A percentile compares a stretch with the other conserved stretches of the same genome.
Conservation (phyloP, 2,113 vertebrate genomes). For the Macroglossus sobrinus region DNA sequence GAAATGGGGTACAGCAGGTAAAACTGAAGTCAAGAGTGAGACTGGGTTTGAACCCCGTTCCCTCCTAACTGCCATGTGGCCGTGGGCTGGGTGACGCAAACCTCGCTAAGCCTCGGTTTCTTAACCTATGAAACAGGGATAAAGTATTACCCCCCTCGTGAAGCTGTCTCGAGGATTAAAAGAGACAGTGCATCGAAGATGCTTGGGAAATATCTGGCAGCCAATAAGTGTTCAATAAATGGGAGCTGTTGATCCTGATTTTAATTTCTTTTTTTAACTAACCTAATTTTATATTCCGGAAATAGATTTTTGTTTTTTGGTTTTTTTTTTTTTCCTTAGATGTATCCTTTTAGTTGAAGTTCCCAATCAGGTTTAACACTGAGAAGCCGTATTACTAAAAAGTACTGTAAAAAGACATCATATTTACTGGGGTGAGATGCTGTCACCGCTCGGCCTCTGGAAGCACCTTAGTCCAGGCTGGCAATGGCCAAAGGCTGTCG, state of each 20-base stretch:
- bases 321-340: background rate
- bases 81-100: background rate
- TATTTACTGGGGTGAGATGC: background rate
- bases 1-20: fast-evolving
- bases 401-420: background rate
- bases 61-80: background rate
- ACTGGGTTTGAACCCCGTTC: no score
- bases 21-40: background rate
- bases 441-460: background rate
- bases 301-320: background rate
- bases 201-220: background rate
- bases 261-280: background rate
- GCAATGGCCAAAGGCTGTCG: background rate
- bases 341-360: background rate
- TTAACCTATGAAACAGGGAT: background rate
- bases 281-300: background rate
- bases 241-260: background rate
- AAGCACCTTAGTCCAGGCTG: background rate
- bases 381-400: background rate
- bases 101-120: background rate
- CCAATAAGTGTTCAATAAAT: background rate
- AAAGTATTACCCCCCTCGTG: background rate
- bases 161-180: background rate
- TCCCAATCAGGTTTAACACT: background rate
- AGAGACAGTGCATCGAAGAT: background rate